Percentiles rank a stretch among this genome's conserved stretches.
Evolutionary conservation across 2,113 vertebrate species (phyloP).

Genomic region (Charadrius vociferus): DNA sequence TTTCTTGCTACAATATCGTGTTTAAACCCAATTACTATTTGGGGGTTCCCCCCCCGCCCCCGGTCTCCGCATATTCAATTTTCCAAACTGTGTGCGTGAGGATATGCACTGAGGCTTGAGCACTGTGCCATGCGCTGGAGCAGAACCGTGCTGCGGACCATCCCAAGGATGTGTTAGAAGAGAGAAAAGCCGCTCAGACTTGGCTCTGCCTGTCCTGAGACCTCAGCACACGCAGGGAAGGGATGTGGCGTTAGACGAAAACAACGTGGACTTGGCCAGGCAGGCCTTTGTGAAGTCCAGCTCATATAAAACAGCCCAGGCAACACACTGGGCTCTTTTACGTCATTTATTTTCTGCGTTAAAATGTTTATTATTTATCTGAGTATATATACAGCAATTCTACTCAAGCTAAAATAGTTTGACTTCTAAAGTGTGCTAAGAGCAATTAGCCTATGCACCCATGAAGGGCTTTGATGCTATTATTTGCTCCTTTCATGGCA

Average conservation of each 20-base stretch:
- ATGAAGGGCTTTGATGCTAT: neutral
- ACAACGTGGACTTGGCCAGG: neutral
- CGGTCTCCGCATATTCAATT: too few relatives aligned
- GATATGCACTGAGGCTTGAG: rapidly evolving
- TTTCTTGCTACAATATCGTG: neutral
- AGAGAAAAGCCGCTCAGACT: neutral
- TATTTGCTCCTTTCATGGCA: neutral
- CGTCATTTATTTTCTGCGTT: rapidly evolving
- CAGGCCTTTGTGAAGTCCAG: neutral
- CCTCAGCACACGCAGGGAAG: neutral
- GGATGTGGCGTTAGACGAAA: neutral
- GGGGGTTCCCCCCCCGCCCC: rapidly evolving
- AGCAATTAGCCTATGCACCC: neutral
- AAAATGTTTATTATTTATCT: neutral
- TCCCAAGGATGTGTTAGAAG: neutral
- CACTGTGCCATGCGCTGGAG: neutral
- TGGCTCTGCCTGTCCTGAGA: neutral
- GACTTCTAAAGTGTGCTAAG: neutral
- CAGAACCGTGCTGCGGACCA: rapidly evolving
- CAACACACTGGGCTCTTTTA: neutral
- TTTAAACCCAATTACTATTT: neutral
- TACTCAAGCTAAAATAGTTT: neutral
- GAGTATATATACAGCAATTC: neutral
- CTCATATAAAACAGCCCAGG: neutral
- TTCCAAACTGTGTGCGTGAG: rapidly evolving